Evolutionary conservation across 2,797 vertebrate genomes (phyloP).

Genomic region (Arnoldichthys spilopterus): DNA sequence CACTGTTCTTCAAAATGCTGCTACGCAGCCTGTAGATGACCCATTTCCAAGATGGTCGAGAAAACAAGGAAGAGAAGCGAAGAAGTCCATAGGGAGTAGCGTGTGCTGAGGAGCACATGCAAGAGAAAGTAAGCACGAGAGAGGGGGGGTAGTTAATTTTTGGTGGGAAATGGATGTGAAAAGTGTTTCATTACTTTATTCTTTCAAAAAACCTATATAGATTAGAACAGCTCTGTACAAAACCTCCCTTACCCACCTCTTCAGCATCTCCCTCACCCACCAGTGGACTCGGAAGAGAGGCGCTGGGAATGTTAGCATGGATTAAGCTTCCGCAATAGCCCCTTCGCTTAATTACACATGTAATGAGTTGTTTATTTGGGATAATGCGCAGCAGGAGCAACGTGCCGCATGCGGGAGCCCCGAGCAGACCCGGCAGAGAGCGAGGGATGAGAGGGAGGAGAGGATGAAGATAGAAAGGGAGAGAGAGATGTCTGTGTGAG

Average conservation of each 20-base stretch:
- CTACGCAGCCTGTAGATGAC: conserved; percentile 78
- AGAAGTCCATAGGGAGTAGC: conserved; percentile 72
- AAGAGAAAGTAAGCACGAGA: conserved; percentile 49
- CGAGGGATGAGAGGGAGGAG: conserved; percentile 61
- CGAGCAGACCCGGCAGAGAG: conserved; percentile 69
- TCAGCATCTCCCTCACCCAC: conserved; percentile 64
- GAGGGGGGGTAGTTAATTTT: conserved; percentile 63
- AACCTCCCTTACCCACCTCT: conserved; percentile 39
- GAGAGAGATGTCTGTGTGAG: conserved; percentile 2
- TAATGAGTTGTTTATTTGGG: conserved; percentile 86
- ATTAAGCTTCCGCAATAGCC: conserved; percentile 77
- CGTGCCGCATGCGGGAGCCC: conserved; percentile 61
- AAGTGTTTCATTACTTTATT: conserved; percentile 47
- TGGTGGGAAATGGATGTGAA: conserved; percentile 70
- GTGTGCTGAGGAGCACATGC: conserved; percentile 28
- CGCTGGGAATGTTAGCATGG: conserved; percentile 76
- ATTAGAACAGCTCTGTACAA: conserved; percentile 38
- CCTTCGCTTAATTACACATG: conserved; percentile 81
- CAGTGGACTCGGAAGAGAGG: conserved; percentile 72
- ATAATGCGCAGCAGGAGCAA: conserved; percentile 77
- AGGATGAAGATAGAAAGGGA: conserved; percentile 19
- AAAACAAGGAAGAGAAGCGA: conserved; percentile 76
- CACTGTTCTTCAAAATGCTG: conserved; percentile 77
- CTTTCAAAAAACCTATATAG: conserved; percentile 42
- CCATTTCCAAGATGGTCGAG: conserved; percentile 81